Percentiles rank a stretch among this genome's conserved stretches.
Conservation (phyloP, 2,113 vertebrate genomes). For the Vidua macroura region DNA sequence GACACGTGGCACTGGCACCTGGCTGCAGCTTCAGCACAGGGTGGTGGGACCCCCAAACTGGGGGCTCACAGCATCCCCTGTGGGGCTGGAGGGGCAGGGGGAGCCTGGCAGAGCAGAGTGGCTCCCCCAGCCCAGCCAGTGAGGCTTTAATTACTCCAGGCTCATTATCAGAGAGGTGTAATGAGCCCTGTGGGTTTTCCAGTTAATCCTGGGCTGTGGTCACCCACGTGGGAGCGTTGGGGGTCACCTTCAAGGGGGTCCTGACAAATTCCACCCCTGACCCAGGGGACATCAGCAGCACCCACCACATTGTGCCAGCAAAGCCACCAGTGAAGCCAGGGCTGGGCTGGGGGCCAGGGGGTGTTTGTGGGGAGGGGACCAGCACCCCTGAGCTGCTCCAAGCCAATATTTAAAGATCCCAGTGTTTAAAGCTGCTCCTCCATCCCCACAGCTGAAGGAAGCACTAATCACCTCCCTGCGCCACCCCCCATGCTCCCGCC, state of each 20-base stretch:
- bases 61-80: not conserved
- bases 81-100: not conserved
- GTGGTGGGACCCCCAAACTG: fast-evolving
- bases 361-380: not conserved
- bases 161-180: not conserved
- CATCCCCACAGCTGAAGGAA: not conserved
- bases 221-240: not conserved
- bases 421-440: not conserved
- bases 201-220: not conserved
- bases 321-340: not conserved
- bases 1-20: not conserved
- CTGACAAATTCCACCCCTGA: not conserved
- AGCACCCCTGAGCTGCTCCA: not conserved
- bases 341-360: not conserved
- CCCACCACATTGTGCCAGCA: fast-evolving
- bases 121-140: not conserved
- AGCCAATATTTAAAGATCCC: fast-evolving
- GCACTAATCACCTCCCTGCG: not conserved
- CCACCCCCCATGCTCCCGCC: not conserved
- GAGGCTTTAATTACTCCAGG: not conserved
- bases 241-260: not conserved
- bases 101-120: not conserved
- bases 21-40: not conserved
- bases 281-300: not conserved
- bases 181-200: too few relatives aligned